Evolutionary conservation across 2,113 vertebrate genomes (phyloP), one percentile per base, ranked within the genome.

Genomic region (Tricholaema leucomelas): DNA sequence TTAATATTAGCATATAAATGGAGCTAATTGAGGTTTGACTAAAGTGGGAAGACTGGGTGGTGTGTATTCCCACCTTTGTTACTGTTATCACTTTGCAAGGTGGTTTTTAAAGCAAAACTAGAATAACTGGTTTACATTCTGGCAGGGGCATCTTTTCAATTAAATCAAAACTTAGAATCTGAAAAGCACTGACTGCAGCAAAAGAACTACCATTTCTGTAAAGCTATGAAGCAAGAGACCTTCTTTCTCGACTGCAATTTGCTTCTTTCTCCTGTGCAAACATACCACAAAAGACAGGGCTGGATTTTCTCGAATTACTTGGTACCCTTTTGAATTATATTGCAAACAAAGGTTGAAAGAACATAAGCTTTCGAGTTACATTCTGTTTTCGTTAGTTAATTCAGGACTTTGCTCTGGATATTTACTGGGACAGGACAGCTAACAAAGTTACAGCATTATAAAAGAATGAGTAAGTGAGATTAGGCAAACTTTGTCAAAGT

Each of bases 11-110:
- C 67, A 82, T 55, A 77, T 42, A 92, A 92, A 91, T 31, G 2
- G 55, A 60, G 36, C 13, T 85, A 91, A 81, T 70, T 82, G 61
- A 89, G 27, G 56, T 82, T 64, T 76, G 36, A 92, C 73, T 80
- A 42, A 59, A 91, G 75, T 74, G 81, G 73, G 88, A 96, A 95
- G 55, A 81, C 23, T 84, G 83, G 71, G 69, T 55, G 63, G 63
- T 36, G 83, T 85, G n/a, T 81, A 88, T 96, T 96, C 93, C 75
- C 93, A 96, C 75, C 74, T 94, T 95, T 93, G 81, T 87, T 87
- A 79, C 64, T 82, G 50, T 75, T 92, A 94, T 66, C 93, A 76
- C 58, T 82, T 75, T 13, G 18, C 66, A 65, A 61, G 31, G 10
- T 48, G 35, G 1, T 15, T 81, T 50, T 87, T 85, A 25, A 91